Evolutionary conservation across 2,113 vertebrate species (phyloP), one percentile per base, ranked within the genome.

Genomic region (Coregonus clupeaformis): DNA sequence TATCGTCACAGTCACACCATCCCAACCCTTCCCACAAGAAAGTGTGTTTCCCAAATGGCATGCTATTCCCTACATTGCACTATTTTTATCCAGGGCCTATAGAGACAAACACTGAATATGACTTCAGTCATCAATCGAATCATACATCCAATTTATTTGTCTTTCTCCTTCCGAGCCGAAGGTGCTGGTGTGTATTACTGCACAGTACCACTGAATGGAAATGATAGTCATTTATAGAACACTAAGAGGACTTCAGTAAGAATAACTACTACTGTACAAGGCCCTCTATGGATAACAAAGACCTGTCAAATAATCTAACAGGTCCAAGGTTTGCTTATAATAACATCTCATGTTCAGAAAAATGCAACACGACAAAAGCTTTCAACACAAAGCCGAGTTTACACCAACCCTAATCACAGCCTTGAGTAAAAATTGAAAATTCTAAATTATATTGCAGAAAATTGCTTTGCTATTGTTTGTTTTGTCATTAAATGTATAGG

Each of bases 141-240:
- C 36, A 1, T 64, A 77, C 82, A 88, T 87, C 81, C 82, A 82
- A 59, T 47, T 68, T n/a, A n/a, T 72, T 82, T 75, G 49, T 57
- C 81, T 80, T 74, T 57, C 59, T 81, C 74, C 78, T 65, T 25
- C 72, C 36, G 9, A 42, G 36, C 36, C 36, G 72, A 70, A 72
- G 70, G 30, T 74, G 65, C 66, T 59, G 16, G 60, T 72, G 82
- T 81, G 84, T 84, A 84, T 86, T 82, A 77, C 75, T 78, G 84
- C 25, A 27, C 12, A 27, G 62, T 85, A 82, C 80, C 73, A 57
- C 73, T 29, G 55, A 80, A 81, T 85, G 80, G 80, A 84, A 88
- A 86, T 79, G 87, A 89, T 83, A 82, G 78, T 75, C 85, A 84
- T 87, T 89, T 85, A 89, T 82, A 87, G 83, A 89, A 84, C 82